phyloP scores from a whole-genome alignment of 2,888 invertebrate genomes.

The Drosophila tripunctata region DNA sequence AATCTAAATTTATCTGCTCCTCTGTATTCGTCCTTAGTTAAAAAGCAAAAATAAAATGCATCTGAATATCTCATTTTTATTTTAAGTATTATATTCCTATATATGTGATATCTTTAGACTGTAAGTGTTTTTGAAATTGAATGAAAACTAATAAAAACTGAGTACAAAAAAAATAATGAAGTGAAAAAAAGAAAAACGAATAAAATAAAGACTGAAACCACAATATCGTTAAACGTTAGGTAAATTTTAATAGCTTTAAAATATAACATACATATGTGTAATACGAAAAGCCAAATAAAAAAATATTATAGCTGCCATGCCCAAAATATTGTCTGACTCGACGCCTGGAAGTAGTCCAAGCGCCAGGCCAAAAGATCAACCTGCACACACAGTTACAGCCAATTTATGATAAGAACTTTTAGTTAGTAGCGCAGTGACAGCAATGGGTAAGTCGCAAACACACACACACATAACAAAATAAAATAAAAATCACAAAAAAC shows the following conservation, averaged over 20 bases:
- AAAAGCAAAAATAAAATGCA: constrained; percentile 25
- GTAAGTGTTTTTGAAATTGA: constrained; percentile 54
- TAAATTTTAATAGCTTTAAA: constrained; percentile 63
- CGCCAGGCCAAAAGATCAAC: constrained; percentile 52
- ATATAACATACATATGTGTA: no score
- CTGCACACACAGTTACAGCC: constrained; percentile 15
- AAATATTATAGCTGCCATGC: constrained; percentile 64
- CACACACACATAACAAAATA: constrained; percentile 22
- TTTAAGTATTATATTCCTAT: constrained; percentile 59
- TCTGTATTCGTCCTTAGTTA: constrained; percentile 68
- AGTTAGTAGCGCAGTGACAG: constrained; percentile 69
- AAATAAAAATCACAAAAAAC: constrained; percentile 11
- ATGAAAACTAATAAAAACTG: constrained; percentile 57
- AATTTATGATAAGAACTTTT: constrained; percentile 57
- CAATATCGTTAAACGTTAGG: constrained; percentile 46
- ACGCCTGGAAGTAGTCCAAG: constrained; percentile 63
- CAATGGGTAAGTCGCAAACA: constrained; percentile 67
- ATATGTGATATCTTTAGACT: constrained; percentile 50
- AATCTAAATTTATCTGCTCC: constrained; percentile 55
- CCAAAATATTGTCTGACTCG: constrained; percentile 68
- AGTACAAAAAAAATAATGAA: constrained; percentile 41
- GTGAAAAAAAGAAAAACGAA: constrained; percentile 12
- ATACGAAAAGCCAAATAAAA: constrained; percentile 57
- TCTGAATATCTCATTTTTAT: constrained; percentile 62
- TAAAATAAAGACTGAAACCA: constrained; percentile 38